Evolutionary conservation across 1,140 invertebrate species (phyloP).

Genomic region (Maconellicoccus hirsutus): DNA sequence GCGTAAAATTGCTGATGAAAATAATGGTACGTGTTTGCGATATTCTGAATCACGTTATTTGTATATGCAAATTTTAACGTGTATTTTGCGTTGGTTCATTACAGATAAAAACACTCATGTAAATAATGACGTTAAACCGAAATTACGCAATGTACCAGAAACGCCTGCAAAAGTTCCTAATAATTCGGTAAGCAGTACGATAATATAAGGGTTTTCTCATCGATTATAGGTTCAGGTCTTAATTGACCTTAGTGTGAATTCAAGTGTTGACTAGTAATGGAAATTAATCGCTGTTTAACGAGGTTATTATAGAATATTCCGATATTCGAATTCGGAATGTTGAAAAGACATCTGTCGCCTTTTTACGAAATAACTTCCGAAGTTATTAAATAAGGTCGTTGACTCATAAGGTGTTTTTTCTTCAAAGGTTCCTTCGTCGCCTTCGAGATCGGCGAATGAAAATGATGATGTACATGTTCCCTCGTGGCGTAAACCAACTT

Average conservation of each 20-base stretch:
- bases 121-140: not conserved
- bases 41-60: not conserved
- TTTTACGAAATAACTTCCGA: too few species aligned
- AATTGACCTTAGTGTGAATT: too few species aligned
- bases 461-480: constrained; percentile 43
- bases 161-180: not conserved
- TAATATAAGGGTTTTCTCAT: not conserved
- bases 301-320: too few species aligned
- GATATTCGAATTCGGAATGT: too few species aligned
- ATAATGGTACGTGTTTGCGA: not conserved
- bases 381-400: too few species aligned
- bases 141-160: constrained; percentile 11
- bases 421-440: constrained; percentile 39
- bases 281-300: too few species aligned
- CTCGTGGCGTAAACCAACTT: constrained; percentile 48
- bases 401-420: constrained; percentile 22
- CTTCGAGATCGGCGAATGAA: constrained; percentile 35
- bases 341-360: too few species aligned
- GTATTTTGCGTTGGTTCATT: not conserved
- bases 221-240: too few species aligned
- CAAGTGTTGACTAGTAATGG: too few species aligned
- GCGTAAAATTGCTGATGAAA: constrained; percentile 16
- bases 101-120: not conserved
- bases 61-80: not conserved
- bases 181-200: constrained; percentile 8